Conservation (phyloP, 2,888 invertebrate species). For the Aporophyla lueneburgensis region DNA sequence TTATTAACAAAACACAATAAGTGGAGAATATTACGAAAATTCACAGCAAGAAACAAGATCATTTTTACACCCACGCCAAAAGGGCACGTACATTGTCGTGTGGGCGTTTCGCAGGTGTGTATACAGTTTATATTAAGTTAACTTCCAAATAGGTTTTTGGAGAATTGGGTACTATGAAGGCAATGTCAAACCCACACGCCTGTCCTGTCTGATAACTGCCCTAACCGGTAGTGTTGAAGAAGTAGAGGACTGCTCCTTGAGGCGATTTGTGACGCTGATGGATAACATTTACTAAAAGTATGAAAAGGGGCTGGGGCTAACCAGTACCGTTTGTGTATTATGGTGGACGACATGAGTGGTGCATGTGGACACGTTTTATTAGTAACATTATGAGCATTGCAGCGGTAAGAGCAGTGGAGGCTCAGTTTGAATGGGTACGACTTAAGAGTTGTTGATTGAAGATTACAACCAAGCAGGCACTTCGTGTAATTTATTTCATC, state of each 20-base stretch:
- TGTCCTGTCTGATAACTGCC: background rate
- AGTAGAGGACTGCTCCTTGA: background rate
- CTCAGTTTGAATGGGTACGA: too few species aligned
- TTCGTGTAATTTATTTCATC: too few species aligned
- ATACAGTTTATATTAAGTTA: constrained; percentile 3
- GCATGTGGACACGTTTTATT: too few species aligned
- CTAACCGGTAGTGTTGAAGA: background rate
- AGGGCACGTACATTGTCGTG: constrained; percentile 8
- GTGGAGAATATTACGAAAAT: background rate
- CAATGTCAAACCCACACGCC: background rate
- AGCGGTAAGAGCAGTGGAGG: too few species aligned
- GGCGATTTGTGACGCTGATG: too few species aligned
- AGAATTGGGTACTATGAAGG: background rate
- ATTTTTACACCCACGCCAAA: background rate
- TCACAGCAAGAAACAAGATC: background rate
- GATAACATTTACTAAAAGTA: background rate
- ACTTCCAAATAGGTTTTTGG: constrained; percentile 5
- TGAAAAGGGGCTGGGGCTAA: background rate
- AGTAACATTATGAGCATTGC: too few species aligned
- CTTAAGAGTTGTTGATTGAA: too few species aligned
- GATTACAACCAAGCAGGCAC: too few species aligned
- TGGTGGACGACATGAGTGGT: too few species aligned
- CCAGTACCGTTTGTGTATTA: background rate
- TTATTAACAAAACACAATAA: background rate
- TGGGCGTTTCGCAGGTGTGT: constrained; percentile 5